Evolutionary conservation across 2,797 vertebrate species (phyloP).

Genomic region (Enteromius fasciolatus): DNA sequence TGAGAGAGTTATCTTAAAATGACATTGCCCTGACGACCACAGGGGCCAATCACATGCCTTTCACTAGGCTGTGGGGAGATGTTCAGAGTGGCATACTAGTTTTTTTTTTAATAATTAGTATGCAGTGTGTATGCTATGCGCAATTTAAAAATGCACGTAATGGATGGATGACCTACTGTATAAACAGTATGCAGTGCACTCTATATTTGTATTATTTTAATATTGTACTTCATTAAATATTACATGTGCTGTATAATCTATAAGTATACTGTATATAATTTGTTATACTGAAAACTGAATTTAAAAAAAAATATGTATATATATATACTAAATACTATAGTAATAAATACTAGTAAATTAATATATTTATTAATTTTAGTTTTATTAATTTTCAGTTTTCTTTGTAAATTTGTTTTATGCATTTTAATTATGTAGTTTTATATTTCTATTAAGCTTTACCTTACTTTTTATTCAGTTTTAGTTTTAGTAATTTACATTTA

Average conservation of each 20-base stretch:
- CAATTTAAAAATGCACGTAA: background rate
- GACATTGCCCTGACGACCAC: slow-evolving; percentile 77
- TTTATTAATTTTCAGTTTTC: background rate
- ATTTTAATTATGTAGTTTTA: background rate
- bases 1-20: slow-evolving; percentile 74
- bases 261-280: background rate
- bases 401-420: background rate
- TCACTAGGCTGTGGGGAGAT: background rate
- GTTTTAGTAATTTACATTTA: background rate
- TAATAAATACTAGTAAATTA: background rate
- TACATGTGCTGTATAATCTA: background rate
- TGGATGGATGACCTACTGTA: background rate
- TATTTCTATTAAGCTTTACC: background rate
- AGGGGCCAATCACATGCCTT: slow-evolving; percentile 32
- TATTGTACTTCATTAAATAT: no score
- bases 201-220: no score
- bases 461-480: background rate
- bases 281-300: background rate
- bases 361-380: background rate
- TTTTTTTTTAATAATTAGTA: background rate
- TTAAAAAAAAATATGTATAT: background rate
- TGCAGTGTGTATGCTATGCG: background rate
- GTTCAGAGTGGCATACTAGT: background rate
- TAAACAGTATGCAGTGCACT: background rate
- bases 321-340: background rate